Conservation (phyloP, 2,888 invertebrate species). For the Pyrocoelia pectoralis region DNA sequence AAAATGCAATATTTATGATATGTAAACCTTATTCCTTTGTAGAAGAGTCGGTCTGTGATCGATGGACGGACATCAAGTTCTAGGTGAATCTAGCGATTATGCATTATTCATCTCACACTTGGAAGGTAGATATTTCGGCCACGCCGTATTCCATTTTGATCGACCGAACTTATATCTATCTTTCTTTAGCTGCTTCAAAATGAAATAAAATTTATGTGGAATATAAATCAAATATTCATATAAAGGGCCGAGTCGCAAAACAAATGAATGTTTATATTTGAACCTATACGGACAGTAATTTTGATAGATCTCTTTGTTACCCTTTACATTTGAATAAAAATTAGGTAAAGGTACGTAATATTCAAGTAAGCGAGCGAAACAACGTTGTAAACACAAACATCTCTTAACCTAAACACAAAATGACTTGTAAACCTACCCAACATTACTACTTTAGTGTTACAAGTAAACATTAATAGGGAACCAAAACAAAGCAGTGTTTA, state of each 20-base stretch:
- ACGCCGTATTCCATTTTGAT: slow-evolving; percentile 47
- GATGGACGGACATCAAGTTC: slow-evolving; percentile 52
- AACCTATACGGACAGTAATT: not conserved
- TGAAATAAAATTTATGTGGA: slow-evolving; percentile 47
- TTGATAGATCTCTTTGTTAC: not conserved
- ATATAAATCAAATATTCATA: slow-evolving; percentile 40
- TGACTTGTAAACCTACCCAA: slow-evolving; percentile 33
- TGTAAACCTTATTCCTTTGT: slow-evolving; percentile 53
- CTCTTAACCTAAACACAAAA: slow-evolving; percentile 33
- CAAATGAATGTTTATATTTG: not conserved
- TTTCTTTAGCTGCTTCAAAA: slow-evolving; percentile 48
- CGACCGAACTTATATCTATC: slow-evolving; percentile 37
- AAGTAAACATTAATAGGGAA: slow-evolving; percentile 39
- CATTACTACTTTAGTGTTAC: slow-evolving; percentile 37
- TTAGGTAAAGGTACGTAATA: not conserved
- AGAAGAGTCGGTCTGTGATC: slow-evolving; percentile 53
- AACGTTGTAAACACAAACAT: slow-evolving; percentile 26
- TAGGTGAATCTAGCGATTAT: slow-evolving; percentile 41
- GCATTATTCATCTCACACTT: slow-evolving; percentile 52
- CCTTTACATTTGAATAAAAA: slow-evolving; percentile 11
- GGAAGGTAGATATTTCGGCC: slow-evolving; percentile 40
- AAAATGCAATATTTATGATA: slow-evolving; percentile 47
- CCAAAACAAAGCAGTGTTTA: slow-evolving; percentile 39
- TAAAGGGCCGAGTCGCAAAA: slow-evolving; percentile 1
- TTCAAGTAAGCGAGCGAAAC: slow-evolving; percentile 19